Conservation (phyloP, 2,797 vertebrate species). For the Phoebastria nigripes region DNA sequence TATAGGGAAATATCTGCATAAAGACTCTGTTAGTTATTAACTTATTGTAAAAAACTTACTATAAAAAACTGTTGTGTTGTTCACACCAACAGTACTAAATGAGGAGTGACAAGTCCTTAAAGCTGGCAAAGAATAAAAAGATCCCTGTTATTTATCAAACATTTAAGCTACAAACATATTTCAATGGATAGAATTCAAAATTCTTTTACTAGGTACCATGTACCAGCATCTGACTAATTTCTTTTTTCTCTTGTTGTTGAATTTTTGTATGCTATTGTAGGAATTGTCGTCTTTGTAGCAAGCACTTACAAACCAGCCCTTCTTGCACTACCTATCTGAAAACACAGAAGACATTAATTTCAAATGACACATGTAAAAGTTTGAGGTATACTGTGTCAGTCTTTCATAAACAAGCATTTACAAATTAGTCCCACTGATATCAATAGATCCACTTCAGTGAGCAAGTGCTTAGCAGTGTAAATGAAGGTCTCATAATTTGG, state of each 20-base stretch:
- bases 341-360: neutral
- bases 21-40: neutral
- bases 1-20: neutral
- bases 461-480: neutral
- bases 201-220: neutral
- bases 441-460: neutral
- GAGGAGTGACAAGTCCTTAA: constrained; percentile 57
- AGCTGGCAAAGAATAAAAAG: constrained; percentile 54
- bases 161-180: constrained; percentile 20
- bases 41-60: neutral
- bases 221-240: neutral
- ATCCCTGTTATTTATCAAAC: constrained; percentile 29
- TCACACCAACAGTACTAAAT: constrained; percentile 22
- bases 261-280: neutral
- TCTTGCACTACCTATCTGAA: neutral
- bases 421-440: neutral
- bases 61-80: neutral
- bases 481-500: neutral
- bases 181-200: neutral
- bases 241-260: too few relatives aligned
- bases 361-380: neutral
- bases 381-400: neutral
- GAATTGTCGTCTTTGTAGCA: neutral
- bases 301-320: neutral
- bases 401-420: neutral